Conservation (phyloP, 2,113 vertebrate genomes). For the Centropristis striata region DNA sequence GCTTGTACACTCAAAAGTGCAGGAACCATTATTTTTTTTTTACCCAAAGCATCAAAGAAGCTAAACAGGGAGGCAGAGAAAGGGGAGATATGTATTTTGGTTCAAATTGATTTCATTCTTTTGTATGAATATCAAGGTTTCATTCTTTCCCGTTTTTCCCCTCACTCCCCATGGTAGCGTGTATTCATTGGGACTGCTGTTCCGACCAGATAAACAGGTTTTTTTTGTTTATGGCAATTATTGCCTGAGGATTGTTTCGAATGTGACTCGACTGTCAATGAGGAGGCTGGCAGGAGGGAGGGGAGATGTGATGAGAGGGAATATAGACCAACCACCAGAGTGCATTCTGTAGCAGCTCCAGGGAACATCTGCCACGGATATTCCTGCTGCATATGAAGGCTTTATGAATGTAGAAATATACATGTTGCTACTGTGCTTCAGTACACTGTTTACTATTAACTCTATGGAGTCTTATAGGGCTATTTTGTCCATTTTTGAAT, state of each 20-base stretch:
- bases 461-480: too few species aligned
- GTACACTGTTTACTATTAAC: neutral
- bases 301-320: conserved; percentile 61
- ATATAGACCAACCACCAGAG: conserved; percentile 65
- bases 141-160: conserved; percentile 67
- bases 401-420: conserved; percentile 29
- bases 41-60: conserved; percentile 60
- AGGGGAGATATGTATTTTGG: conserved; percentile 66
- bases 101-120: conserved; percentile 84
- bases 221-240: conserved; percentile 86
- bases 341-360: conserved; percentile 61
- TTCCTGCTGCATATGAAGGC: conserved; percentile 51
- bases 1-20: conserved; percentile 56
- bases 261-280: conserved; percentile 85
- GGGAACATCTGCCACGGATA: conserved; percentile 67
- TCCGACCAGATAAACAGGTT: conserved; percentile 83
- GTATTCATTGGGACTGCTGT: conserved; percentile 82
- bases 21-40: conserved; percentile 62
- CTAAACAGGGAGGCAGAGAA: conserved; percentile 56
- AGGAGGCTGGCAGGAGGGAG: conserved; percentile 61
- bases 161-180: conserved; percentile 64
- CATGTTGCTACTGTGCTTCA: conserved; percentile 37
- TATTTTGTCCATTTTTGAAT: too few species aligned
- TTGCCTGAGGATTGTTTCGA: conserved; percentile 85
- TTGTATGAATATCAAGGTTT: conserved; percentile 82